Evolutionary conservation across 2,797 vertebrate species (phyloP), one percentile per base, ranked within the genome.

Genomic region (Amblyopsis hoosieri): DNA sequence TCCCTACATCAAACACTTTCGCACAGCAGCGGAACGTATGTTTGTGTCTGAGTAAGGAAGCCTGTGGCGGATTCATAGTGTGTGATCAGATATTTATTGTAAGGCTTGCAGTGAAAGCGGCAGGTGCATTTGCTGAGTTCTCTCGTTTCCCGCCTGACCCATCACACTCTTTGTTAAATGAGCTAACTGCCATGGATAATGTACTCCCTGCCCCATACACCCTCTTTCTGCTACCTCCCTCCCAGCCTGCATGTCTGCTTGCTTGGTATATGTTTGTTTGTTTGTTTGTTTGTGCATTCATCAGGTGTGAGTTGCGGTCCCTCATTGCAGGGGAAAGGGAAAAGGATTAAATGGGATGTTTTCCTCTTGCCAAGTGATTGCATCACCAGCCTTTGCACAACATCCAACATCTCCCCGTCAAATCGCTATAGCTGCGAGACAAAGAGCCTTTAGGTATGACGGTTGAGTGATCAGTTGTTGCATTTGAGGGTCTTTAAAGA

Each of bases 361-460:
- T 70, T 60, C 37, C 50, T 75, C 69, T 84, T 75, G 74, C 69
- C 60, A 54, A 65, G 42, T 15, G 67, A 71, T 76, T 86, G 67
- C 82, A 70, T 83, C 59, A 84, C 53, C 71, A 23, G 55, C 70
- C 53, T 57, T 71, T 66, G 42, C 23, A 49, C 19, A 14, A 60
- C 56, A 71, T 54, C 63, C 46, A 13, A 47, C 19, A 46, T 53
- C 55, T 65, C 45, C 62, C 66, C 54, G 54, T 29, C 52, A 59
- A 70, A 48, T 66, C 58, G 6, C 8, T 47, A 59, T 13, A 29
- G 4, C 33, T 51, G 47, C 10, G 12, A 11, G 23, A 29, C 23
- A 29, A 29, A 4, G 45, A 37, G 4, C 1, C 1, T 5, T 54
- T 12, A 14, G 12, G 42, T 7, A 47, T 51, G 46, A 12, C 10